A percentile compares a stretch with the other conserved stretches of the same genome.
Conservation (phyloP, 1,140 invertebrate genomes). For the Brachionus sp. region DNA sequence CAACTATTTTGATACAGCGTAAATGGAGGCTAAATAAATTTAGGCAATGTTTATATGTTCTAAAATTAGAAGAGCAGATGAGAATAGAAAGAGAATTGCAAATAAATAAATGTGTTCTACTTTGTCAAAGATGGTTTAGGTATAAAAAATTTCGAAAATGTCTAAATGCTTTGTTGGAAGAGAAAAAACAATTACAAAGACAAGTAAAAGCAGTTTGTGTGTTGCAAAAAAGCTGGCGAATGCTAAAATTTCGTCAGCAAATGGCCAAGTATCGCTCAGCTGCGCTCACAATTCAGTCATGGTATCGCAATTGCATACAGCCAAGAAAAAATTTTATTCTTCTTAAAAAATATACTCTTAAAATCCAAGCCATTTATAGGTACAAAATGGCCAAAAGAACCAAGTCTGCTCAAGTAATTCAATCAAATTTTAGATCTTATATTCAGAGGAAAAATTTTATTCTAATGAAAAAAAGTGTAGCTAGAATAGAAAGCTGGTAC, state of each 20-base stretch:
- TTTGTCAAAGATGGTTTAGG: background rate
- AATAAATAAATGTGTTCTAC: background rate
- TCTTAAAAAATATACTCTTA: background rate
- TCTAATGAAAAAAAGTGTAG: background rate
- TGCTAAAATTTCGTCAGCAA: background rate
- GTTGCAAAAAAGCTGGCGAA: background rate
- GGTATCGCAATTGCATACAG: background rate
- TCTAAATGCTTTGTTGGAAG: background rate
- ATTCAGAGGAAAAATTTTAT: background rate
- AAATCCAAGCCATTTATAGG: background rate
- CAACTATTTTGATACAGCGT: background rate
- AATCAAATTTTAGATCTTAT: background rate
- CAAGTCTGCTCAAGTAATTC: background rate
- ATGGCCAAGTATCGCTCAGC: slow-evolving; percentile 8
- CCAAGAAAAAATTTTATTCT: background rate
- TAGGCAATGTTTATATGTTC: background rate
- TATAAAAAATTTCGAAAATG: background rate
- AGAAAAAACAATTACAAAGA: background rate
- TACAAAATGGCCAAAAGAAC: background rate
- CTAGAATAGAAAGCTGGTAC: background rate
- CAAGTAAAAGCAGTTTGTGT: background rate
- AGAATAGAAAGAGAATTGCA: background rate
- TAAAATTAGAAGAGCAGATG: background rate
- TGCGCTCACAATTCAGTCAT: background rate
- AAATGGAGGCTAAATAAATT: slow-evolving; percentile 19